These are phyloP conservation scores for Anneissia japonica DNA, from an alignment of 35 echinoderm and acorn worm species.

Conservation along the genomic window DNA sequence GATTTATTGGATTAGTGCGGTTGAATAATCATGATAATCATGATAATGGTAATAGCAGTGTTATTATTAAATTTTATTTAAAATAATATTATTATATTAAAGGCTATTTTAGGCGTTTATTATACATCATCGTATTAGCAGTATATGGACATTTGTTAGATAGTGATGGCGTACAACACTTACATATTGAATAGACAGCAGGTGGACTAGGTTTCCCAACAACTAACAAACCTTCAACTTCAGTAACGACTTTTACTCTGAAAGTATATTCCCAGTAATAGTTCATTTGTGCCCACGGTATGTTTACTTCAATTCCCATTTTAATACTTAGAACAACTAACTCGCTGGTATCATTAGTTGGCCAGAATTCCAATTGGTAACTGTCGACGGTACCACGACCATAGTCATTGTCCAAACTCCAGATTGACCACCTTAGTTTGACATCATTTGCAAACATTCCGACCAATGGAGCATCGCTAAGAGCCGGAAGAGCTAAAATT, in stretches of 20 bases:
- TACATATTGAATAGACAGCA: background rate
- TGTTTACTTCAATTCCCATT: background rate
- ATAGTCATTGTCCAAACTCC: background rate
- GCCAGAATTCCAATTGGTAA: background rate
- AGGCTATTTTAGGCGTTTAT: background rate
- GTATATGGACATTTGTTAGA: background rate
- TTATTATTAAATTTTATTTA: no score
- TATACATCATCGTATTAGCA: background rate
- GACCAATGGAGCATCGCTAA: background rate
- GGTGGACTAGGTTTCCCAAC: background rate
- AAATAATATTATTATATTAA: no score
- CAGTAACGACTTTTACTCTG: background rate
- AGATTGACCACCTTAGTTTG: background rate
- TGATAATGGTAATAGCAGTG: no score
- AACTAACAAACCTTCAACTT: background rate
- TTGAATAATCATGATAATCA: background rate
- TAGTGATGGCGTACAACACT: no score
- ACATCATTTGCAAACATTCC: background rate
- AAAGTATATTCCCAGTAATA: background rate
- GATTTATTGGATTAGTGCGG: no score
- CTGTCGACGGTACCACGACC: background rate
- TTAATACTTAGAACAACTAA: background rate
- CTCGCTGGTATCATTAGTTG: background rate
- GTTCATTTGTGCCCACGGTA: background rate
- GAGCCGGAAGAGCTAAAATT: background rate